Percentiles rank a stretch among this genome's conserved stretches.
phyloP scores from a whole-genome alignment of 2,797 vertebrate genomes.

The Knipowitschia caucasica region DNA sequence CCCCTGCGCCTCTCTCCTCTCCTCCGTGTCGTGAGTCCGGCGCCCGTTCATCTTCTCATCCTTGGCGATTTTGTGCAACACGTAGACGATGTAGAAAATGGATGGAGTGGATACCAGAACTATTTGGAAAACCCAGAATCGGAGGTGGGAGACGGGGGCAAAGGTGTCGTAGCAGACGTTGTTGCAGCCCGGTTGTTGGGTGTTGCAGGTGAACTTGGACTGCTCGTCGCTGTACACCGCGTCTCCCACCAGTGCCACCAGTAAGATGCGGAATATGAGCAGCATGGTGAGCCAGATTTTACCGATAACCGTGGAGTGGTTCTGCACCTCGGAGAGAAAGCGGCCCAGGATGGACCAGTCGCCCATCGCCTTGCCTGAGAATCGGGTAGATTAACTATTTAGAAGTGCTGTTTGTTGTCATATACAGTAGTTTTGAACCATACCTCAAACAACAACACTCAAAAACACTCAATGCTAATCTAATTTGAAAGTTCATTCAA shows the following conservation, averaged over 20 bases:
- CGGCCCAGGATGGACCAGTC: slow-evolving; percentile 69
- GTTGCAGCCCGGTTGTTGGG: slow-evolving; percentile 70
- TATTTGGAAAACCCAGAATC: slow-evolving; percentile 75
- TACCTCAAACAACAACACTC: too few species aligned
- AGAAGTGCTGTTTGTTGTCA: too few species aligned
- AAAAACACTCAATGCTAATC: too few species aligned
- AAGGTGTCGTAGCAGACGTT: slow-evolving; percentile 65
- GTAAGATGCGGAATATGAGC: slow-evolving; percentile 66
- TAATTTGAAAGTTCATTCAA: too few species aligned
- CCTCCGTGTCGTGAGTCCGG: slow-evolving; percentile 14
- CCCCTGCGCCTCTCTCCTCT: slow-evolving; percentile 8
- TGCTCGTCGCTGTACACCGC: slow-evolving; percentile 62
- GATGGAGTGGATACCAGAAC: slow-evolving; percentile 65
- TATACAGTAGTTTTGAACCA: too few species aligned
- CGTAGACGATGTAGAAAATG: slow-evolving; percentile 64
- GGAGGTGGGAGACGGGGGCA: slow-evolving; percentile 59
- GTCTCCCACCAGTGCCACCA: slow-evolving; percentile 66
- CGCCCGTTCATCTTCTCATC: slow-evolving; percentile 62
- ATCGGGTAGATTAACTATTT: too few species aligned
- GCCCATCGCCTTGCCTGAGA: slow-evolving; percentile 52
- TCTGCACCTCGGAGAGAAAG: slow-evolving; percentile 68
- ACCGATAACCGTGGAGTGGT: slow-evolving; percentile 66
- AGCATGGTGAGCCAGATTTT: slow-evolving; percentile 72
- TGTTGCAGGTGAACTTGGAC: slow-evolving; percentile 68
- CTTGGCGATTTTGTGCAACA: slow-evolving; percentile 67